Conservation (phyloP, 1,140 invertebrate species). For the Drosophila pseudoobscura region DNA sequence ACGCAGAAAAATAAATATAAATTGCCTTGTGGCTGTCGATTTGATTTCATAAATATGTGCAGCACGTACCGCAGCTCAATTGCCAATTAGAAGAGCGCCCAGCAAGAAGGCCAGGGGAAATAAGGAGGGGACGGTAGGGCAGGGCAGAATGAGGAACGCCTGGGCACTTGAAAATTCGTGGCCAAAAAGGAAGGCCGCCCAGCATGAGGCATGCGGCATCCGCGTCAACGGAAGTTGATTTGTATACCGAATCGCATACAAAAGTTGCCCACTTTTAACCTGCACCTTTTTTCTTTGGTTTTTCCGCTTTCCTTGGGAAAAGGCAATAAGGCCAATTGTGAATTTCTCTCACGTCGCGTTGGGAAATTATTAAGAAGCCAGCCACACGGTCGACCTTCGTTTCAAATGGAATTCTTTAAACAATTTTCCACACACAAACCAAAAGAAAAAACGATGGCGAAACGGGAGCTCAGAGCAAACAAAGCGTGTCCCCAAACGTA, state of each 20-base stretch:
- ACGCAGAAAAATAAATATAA: conserved; percentile 73
- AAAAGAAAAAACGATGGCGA: too few relatives aligned
- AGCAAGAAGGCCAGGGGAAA: conserved; percentile 12
- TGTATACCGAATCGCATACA: conserved; percentile 67
- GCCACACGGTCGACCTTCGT: conserved; percentile 20
- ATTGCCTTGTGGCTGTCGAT: conserved; percentile 41
- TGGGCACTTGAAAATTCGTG: conserved; percentile 56
- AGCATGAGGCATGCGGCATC: neutral
- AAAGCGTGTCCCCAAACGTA: conserved; percentile 45
- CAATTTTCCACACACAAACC: conserved; percentile 36
- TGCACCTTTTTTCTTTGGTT: conserved; percentile 17
- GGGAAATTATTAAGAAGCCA: conserved; percentile 69
- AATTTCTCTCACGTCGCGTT: conserved; percentile 68
- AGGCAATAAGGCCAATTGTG: conserved; percentile 57
- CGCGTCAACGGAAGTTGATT: conserved; percentile 72
- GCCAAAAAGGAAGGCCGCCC: conserved; percentile 31
- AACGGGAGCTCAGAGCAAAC: conserved; percentile 23
- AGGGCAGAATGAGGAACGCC: conserved; percentile 19
- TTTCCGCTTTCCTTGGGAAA: conserved; percentile 9
- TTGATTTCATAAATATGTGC: conserved; percentile 77
- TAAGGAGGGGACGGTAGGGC: too few relatives aligned
- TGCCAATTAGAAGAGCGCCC: conserved; percentile 75
- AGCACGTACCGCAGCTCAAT: conserved; percentile 81
- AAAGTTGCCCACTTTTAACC: conserved; percentile 51
- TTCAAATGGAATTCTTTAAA: conserved; percentile 63